Conservation (phyloP, 2,888 invertebrate species). For the Meandrusa payeni region DNA sequence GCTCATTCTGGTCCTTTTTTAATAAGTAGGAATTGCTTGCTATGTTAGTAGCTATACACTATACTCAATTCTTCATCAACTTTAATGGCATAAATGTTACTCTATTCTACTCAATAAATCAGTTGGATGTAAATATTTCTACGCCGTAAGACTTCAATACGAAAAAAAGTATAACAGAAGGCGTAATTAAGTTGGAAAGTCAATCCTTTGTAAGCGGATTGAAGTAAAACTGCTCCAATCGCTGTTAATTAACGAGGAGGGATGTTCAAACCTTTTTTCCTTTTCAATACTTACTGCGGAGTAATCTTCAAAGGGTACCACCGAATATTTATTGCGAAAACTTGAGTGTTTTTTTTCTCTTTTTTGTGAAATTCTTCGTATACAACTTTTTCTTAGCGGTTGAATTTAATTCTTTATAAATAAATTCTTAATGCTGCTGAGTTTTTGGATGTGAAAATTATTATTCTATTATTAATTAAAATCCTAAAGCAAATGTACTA, state of each 20-base stretch:
- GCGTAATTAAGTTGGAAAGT: background rate
- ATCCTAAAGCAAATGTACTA: too few species aligned
- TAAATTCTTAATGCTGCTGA: too few species aligned
- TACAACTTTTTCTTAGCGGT: too few species aligned
- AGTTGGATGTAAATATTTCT: background rate
- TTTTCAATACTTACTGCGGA: background rate
- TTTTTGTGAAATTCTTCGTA: too few species aligned
- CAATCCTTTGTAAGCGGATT: background rate
- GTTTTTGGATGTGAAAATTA: too few species aligned
- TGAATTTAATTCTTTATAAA: too few species aligned
- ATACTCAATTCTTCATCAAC: too few species aligned
- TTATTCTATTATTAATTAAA: too few species aligned
- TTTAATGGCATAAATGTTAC: background rate
- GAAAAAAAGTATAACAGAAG: background rate
- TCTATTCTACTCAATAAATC: background rate
- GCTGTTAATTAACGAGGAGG: background rate
- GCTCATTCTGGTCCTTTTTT: too few species aligned
- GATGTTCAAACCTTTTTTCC: background rate
- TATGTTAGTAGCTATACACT: too few species aligned
- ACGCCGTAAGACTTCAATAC: background rate
- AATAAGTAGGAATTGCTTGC: too few species aligned
- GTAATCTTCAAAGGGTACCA: background rate
- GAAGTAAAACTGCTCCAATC: background rate
- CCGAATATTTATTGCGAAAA: background rate
- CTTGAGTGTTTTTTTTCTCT: background rate